Evolutionary conservation across 2,797 vertebrate species (phyloP).

Genomic region (Micrastur ruficollis): DNA sequence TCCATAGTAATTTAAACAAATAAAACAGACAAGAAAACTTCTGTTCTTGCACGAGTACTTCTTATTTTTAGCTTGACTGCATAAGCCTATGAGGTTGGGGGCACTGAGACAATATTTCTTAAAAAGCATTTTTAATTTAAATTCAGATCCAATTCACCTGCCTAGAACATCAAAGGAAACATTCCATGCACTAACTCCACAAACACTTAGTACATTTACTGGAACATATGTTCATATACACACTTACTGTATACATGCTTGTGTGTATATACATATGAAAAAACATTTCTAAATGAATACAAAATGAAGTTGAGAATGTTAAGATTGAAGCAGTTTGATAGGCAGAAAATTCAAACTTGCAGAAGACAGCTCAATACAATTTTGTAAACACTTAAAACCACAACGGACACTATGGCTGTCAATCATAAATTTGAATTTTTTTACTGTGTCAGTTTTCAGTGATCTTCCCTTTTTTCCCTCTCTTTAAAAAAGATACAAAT

Average conservation of each 20-base stretch:
- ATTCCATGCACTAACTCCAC: slow-evolving; percentile 57
- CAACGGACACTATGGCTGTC: neutral
- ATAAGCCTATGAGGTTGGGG: neutral
- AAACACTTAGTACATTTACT: slow-evolving; percentile 1
- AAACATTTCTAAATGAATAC: neutral
- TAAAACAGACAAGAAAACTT: neutral
- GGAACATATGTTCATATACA: slow-evolving; percentile 46
- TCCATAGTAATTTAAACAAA: neutral
- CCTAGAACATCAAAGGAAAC: neutral
- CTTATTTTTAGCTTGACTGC: neutral
- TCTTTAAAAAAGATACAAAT: no score
- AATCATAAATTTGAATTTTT: slow-evolving; percentile 9
- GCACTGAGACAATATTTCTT: neutral
- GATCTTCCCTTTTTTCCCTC: neutral
- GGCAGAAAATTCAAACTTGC: slow-evolving; percentile 31
- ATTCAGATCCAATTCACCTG: neutral
- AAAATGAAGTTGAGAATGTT: neutral
- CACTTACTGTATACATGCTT: slow-evolving; percentile 33
- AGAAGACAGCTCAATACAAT: neutral
- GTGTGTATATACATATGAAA: slow-evolving; percentile 51
- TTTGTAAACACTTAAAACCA: neutral
- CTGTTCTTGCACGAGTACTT: neutral
- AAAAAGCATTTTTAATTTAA: neutral
- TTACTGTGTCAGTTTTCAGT: neutral
- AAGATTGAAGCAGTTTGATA: neutral